Base-by-base conservation (phyloP, 2,797 vertebrate genomes). In the Spondyliosoma cantharus region DNA sequence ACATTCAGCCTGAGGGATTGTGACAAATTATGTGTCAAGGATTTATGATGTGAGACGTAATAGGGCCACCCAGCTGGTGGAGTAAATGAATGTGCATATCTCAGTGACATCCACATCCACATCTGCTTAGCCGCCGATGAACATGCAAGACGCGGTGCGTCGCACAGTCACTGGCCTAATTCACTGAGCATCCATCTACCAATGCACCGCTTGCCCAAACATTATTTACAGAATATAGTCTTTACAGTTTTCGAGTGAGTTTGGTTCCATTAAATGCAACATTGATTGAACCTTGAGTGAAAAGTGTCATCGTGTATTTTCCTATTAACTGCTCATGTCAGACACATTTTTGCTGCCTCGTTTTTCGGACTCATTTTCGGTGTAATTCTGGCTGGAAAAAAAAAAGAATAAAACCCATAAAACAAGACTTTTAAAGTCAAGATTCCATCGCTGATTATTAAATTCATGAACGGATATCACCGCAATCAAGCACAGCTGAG, bases 41-140 rank as follows among this genome's bases (percentile, higher is more conserved):
- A 91, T 93, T 95, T 93, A 94, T 93, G 89, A 94, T 91, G 89
- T 90, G 88, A 87, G 90, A 94, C 90, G 58, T 92, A 94, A 94
- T 94, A 89, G 88, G 91, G 92, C 91, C 93, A 94, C 86, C 87
- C 92, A 93, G 93, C 93, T 93, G 90, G 83, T 88, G 85, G 80
- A 90, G 89, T 87, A 92, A 93, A 94, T 93, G 89, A 92, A 91
- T 92, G 91, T 91, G 85, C 86, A 91, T 91, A 87, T 92, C 87
- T 93, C 87, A 90, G 81, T 93, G 86, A 87, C 88, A 92, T 88
- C 84, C 89, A 86, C 85, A 37, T 37, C 37, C 37, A 90, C 90
- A 94, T 93, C 89, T 94, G 92, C 82, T 92, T 87, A 86, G 87
- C 85, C 50, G 5, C 68, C 59, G 42, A 87, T 68, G 81, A 92